Evolutionary conservation across 92 coral and sea anemone species (phyloP).

Genomic region (Phenganax subtilis): DNA sequence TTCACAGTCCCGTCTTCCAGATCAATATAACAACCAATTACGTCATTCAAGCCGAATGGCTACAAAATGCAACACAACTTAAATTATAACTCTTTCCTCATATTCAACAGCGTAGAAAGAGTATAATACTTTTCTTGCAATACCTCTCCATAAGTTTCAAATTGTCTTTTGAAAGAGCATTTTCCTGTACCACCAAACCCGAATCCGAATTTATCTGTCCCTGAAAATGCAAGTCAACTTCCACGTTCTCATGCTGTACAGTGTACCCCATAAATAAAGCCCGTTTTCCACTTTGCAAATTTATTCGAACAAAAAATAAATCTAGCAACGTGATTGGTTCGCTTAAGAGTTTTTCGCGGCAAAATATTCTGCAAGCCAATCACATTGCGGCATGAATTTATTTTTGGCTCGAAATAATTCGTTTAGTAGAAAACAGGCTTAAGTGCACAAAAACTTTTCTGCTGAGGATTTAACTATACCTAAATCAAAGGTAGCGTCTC

Average conservation of each 20-base stretch:
- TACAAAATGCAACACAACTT: conserved; percentile 11
- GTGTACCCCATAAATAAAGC: no score
- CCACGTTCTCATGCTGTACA: background rate
- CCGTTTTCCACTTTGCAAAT: no score
- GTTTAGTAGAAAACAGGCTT: no score
- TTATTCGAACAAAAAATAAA: no score
- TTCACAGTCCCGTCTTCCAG: conserved; percentile 64
- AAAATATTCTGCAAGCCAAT: no score
- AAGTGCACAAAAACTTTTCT: no score
- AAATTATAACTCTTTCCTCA: background rate
- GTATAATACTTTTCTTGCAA: background rate
- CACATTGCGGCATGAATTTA: no score
- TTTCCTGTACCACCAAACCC: conserved; percentile 99
- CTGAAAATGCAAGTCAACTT: conserved; percentile 31
- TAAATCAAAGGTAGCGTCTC: conserved; percentile 70
- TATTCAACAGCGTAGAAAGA: background rate
- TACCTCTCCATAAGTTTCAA: conserved; percentile 94
- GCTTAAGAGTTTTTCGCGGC: no score
- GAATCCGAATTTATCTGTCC: conserved; percentile 77
- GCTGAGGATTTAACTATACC: conserved; percentile 37
- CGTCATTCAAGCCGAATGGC: conserved; percentile 95
- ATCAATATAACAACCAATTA: conserved; percentile 85
- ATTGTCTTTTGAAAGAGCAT: conserved; percentile 69
- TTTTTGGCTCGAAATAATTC: no score
- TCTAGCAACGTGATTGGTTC: no score